Evolutionary conservation across 2,888 invertebrate species (phyloP), one percentile per base, ranked within the genome.

Genomic region (Choreutis nemorana): DNA sequence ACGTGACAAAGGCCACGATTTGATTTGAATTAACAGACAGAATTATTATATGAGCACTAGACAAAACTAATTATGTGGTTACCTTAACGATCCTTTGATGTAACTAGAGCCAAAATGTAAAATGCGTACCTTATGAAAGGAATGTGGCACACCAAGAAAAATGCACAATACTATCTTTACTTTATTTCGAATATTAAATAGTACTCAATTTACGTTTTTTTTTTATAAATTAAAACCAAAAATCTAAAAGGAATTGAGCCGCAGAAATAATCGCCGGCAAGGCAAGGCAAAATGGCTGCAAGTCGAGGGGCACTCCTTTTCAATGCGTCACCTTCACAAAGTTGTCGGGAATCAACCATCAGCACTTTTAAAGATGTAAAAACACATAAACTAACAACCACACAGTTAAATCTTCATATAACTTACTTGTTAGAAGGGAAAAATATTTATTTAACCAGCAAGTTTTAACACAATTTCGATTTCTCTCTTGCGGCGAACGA

Each of bases 221-320:
- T n/a, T n/a, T 18, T 18, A 6, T 18, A 8, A 18, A 18, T 6
- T 6, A 18, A 5, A 18, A 18, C 18, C 8, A 18, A 18, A 6
- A 18, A 18, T 18, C 8, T 18, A 18, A 18, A 5, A 18, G 18
- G 18, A 6, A 6, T 8, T 6, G 5, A 6, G 18, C 18, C 5
- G 4, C 18, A 18, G 8, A 6, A 18, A 18, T 18, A 5, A 5
- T 70, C 65, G 78, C 79, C 79, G 79, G 78, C 52, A 63, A n/a
- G n/a, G n/a, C n/a, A 61, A 55, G 55, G 73, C 78, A 81, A 79
- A 81, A 80, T 81, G 80, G 80, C 80, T 80, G 64, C 62, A 54
- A 70, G n/a, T n/a, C n/a, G n/a, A n/a, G 58, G 65, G 81, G 70
- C 83, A 82, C 83, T 83, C 82, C 82, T 80, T n/a, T n/a, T 75